Evolutionary conservation across 2,113 vertebrate species (phyloP).

Genomic region (Sapajus apella): DNA sequence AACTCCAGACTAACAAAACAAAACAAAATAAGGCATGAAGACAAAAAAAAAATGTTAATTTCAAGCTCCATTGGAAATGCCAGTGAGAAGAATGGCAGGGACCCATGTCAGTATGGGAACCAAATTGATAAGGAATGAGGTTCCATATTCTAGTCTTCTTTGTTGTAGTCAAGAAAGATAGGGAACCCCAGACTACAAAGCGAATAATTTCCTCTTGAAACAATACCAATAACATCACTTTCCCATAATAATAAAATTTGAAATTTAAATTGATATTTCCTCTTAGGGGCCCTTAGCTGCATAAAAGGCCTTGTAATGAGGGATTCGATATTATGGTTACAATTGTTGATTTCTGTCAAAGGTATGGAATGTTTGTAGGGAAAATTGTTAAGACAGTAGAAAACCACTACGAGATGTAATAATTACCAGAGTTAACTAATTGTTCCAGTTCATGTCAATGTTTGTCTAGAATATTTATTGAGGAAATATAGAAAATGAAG

Average conservation of each 20-base stretch:
- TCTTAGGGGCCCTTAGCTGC: neutral
- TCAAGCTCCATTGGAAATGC: constrained; percentile 56
- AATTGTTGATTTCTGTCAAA: constrained; percentile 22
- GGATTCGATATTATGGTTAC: neutral
- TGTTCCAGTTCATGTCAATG: neutral
- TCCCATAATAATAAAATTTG: neutral
- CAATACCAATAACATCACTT: neutral
- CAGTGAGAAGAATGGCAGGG: constrained; percentile 48
- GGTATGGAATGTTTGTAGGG: neutral
- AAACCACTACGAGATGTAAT: constrained; percentile 1
- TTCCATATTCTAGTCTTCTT: neutral
- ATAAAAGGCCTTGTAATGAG: neutral
- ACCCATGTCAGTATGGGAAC: neutral
- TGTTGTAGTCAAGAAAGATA: neutral
- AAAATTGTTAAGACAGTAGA: neutral
- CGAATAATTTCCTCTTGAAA: neutral
- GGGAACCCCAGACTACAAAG: neutral
- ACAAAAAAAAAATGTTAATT: constrained; percentile 45
- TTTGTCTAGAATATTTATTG: constrained; percentile 22
- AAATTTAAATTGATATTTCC: neutral
- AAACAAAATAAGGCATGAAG: constrained; percentile 26
- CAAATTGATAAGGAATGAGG: neutral
- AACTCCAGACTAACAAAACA: constrained; percentile 26
- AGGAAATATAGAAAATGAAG: constrained; percentile 17
- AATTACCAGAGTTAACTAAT: constrained; percentile 10